phyloP scores from a whole-genome alignment of 2,113 vertebrate genomes.

The Physeter macrocephalus region DNA sequence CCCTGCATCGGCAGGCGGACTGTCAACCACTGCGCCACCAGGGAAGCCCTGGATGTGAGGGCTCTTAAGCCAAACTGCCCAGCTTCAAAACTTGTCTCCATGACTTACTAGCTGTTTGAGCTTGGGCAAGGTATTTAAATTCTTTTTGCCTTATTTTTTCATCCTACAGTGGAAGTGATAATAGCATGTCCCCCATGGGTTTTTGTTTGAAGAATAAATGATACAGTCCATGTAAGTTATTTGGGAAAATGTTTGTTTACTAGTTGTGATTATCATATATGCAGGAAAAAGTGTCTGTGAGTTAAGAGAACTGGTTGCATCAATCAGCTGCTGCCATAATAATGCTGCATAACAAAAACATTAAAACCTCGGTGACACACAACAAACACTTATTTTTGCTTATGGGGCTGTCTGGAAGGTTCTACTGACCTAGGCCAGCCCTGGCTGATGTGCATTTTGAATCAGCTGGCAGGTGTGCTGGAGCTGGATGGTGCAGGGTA shows the following conservation, averaged over 20 bases:
- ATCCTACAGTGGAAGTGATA: not conserved
- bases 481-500: too few relatives aligned
- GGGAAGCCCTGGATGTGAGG: not conserved
- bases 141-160: not conserved
- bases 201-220: not conserved
- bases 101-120: not conserved
- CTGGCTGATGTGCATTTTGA: not conserved
- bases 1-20: too few relatives aligned
- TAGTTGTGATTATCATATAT: not conserved
- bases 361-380: not conserved
- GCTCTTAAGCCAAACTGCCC: not conserved
- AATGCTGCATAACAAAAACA: not conserved
- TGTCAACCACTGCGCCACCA: too few relatives aligned
- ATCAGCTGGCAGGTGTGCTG: not conserved
- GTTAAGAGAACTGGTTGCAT: not conserved
- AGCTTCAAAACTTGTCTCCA: not conserved
- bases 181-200: not conserved
- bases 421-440: not conserved
- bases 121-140: not conserved
- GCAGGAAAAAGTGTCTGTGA: not conserved
- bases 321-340: not conserved
- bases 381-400: not conserved
- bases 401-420: not conserved
- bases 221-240: not conserved
- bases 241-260: not conserved